Evolutionary conservation across 2,888 invertebrate genomes (phyloP), one percentile per base, ranked within the genome.

Genomic region (Blastobasis lacticolella): DNA sequence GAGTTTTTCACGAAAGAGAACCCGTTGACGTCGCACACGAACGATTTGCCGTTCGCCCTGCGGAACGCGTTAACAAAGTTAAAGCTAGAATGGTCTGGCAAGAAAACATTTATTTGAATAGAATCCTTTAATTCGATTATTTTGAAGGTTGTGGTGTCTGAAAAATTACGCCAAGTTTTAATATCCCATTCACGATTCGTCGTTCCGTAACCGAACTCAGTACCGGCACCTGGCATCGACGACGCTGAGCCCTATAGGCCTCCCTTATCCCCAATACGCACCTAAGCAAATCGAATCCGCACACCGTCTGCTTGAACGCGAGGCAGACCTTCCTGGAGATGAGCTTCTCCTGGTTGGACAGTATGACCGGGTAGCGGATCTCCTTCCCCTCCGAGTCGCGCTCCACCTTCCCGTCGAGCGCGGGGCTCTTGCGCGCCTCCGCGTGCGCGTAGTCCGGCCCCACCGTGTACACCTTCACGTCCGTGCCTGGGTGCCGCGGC

Each of bases 1-100:
- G 99, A 99, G 78, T 98, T 99, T 81, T 99, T 99, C 37, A 99
- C 99, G 83, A 99, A 99, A 73, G 98, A 99, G 82, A 99, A 99
- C 0, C 99, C 99, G 84, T 99, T 99, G 4, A 99, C 99, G 89
- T 99, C 99, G 86, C 99, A 99, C 0, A 99, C 99, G 79, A 96
- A 99, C 0, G 99, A 99, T 81, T 97, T 97, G 48, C 99, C 99
- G 88, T 97, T 99, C 23, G 99, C 99, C 78, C 98, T 95, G 76
- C 41, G 56, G 62, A 54, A 6, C 23, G 23, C 23, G 23, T 23
- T 23, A 3, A 23, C 23, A 23, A 23, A 23, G 23, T 23, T 23
- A 23, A 23, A 23, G 23, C 23, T 23, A 23, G 23, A 23, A 23
- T 23, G 23, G 23, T 23, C 23, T 23, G 23, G 23, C 23, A 3